Base-by-base conservation (phyloP, 2,888 invertebrate genomes). In the Miltochrista miniata region DNA sequence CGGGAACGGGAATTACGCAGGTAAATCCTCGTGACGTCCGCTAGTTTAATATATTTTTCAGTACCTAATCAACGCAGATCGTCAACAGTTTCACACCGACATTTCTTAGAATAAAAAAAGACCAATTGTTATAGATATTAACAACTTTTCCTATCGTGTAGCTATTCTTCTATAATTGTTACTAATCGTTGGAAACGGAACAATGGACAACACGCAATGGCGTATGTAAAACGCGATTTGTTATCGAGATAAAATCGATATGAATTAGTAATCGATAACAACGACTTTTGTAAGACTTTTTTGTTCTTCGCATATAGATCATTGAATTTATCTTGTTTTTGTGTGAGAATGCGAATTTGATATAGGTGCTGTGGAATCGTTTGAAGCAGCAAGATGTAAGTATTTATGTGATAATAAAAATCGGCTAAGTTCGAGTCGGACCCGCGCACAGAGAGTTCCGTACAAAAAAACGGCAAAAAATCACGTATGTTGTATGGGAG, bases 151-250 rank as follows among this genome's bases (percentile, higher is more conserved):
- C 79, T 79, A 73, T 66, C 75, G 46, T 53, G 45, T 75, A 67
- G 72, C 74, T 80, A 86, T 84, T 83, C 83, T 46, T 66, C 61
- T 61, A 72, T 84, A 83, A 87, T 85, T 83, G 83, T 61, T 74
- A 59, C 73, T 82, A 87, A 87, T 87, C 80, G 79, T 31, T 77
- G 65, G 79, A 76, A 76, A 81, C 83, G 82, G 81, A 83, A 85
- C 74, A 72, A 63, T 54, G 55, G 53, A 3, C 14, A 51, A 48
- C 74, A 75, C 59, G 74, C 74, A 56, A 74, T 55, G 65, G 68
- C 60, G 66, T 78, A 79, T 79, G 78, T 72, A 73, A 75, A 79
- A 74, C 65, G 66, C 64, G 56, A 73, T 61, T 61, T 54, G 47
- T 59, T 48, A 66, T 70, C 64, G 60, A 76, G 74, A 71, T 68